Base-by-base conservation (phyloP, 2,797 vertebrate genomes). In the Melanotaenia boesemani region DNA sequence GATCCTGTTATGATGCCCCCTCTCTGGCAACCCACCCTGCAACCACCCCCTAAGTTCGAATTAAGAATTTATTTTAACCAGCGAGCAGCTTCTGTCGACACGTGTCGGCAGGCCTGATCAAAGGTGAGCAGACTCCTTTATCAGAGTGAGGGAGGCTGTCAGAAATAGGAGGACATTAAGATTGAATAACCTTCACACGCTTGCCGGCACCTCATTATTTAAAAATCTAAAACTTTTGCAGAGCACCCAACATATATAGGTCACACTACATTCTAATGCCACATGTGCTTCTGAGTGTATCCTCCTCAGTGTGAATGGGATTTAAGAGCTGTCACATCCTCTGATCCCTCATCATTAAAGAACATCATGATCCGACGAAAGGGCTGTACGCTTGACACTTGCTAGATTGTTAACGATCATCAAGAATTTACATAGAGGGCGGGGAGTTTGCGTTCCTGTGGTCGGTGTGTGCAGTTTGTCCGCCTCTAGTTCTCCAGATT, bases 31-130 rank as follows among this genome's bases (percentile, higher is more conserved):
- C 83, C 81, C 84, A 60, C 81, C 82, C 81, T 77, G 67, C 81
- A 80, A 82, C 91, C 86, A 86, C 89, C 89, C 89, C 89, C 87
- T 89, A 92, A 88, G 26, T 92, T 93, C 82, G 60, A 94, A 95
- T 95, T 94, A 95, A 94, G 93, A 95, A 94, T 94, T 94, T 92
- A 94, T 95, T 93, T 91, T 92, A 93, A 94, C 91, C 93, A 93
- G 92, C 91, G 71, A 93, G 91, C 88, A 80, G 93, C 94, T 93
- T 94, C 91, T 91, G 91, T 92, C 88, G 92, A 94, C 93, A 95
- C 91, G 88, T 95, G 93, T 94, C 89, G 91, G 85, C 87, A 32
- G 84, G 91, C 88, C 83, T 94, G 94, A 95, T 95, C 94, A 95
- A 95, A 95, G 94, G 93, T 94, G 90, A 85, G 87, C 32, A 28